Evolutionary conservation across 2,888 invertebrate genomes (phyloP), one percentile per base, ranked within the genome.

Genomic region (Oxyteleia sp.): DNA sequence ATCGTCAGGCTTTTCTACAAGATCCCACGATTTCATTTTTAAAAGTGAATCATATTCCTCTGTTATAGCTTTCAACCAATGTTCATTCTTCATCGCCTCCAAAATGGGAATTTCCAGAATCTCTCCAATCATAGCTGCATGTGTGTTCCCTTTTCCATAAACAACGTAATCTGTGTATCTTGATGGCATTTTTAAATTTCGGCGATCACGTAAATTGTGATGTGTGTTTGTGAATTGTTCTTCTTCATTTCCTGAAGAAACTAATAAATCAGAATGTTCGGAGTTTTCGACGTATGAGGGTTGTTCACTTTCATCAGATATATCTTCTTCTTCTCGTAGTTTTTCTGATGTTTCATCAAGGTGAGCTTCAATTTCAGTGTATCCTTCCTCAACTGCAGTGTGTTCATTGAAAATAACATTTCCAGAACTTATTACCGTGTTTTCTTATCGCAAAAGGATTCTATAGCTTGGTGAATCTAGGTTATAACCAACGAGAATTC

Each of bases 1-100:
- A 32, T 32, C 4, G 1, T 32, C 8, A 1, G 32, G 32, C 1
- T 1, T 1, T 11, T 88, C 53, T 16, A 82, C 83, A 53, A 88
- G 79, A 43, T 75, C 51, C 88, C 89, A 89, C 15, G 87, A 87
- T n/a, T 82, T 72, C 85, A 86, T 87, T 35, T 85, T 61, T 23
- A 26, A 53, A 32, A 87, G 64, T 15, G 87, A 84, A 1, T 84
- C 47, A 41, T 38, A 85, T 49, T 88, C 87, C 26, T 87, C 83
- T 4, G 51, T 5, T 18, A 45, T 18, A 5, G 45, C 45, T 18
- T 8, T 7, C 2, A 16, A 16, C 45, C 45, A 45, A 4, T 45
- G 16, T 10, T 45, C 7, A 10, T 45, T 18, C 2, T 45, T 16
- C 2, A 45, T 4, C 5, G 90, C 88, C 32, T 88, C 75, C 5